A percentile compares a stretch with the other conserved stretches of the same genome.
phyloP scores from a whole-genome alignment of 2,797 vertebrate genomes.

The Pipistrellus pygmaeus region DNA sequence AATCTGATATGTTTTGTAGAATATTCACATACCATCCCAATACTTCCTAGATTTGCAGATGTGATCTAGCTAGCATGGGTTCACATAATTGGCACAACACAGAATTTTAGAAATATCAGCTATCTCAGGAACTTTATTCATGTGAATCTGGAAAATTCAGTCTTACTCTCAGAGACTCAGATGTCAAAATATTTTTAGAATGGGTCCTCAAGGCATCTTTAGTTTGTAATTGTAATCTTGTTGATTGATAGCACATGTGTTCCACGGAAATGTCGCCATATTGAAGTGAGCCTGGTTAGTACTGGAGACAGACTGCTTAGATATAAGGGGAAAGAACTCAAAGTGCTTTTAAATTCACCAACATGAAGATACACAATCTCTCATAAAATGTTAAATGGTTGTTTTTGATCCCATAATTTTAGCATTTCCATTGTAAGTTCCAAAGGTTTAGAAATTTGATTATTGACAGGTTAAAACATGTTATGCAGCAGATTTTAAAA shows the following conservation, averaged over 20 bases:
- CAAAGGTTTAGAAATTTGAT: constrained; percentile 53
- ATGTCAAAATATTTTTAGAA: constrained; percentile 82
- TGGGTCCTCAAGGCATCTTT: constrained; percentile 69
- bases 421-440: not conserved
- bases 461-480: constrained; percentile 37
- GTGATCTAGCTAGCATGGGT: constrained; percentile 44
- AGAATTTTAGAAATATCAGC: constrained; percentile 49
- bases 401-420: constrained; percentile 41
- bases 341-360: constrained; percentile 59
- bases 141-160: constrained; percentile 60
- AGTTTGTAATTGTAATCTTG: constrained; percentile 82
- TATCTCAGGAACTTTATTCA: constrained; percentile 65
- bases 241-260: constrained; percentile 80
- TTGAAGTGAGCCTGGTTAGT: constrained; percentile 67
- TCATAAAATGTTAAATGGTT: not conserved
- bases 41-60: constrained; percentile 54
- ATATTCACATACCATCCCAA: not conserved
- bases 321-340: constrained; percentile 63
- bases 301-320: constrained; percentile 61
- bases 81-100: constrained; percentile 27
- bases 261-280: constrained; percentile 62
- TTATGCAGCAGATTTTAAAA: constrained; percentile 61
- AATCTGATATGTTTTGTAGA: constrained; percentile 28
- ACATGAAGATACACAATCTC: not conserved
- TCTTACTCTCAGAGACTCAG: constrained; percentile 73